phyloP scores from a whole-genome alignment of 2,888 invertebrate species.

The Platycheirus albimanus region DNA sequence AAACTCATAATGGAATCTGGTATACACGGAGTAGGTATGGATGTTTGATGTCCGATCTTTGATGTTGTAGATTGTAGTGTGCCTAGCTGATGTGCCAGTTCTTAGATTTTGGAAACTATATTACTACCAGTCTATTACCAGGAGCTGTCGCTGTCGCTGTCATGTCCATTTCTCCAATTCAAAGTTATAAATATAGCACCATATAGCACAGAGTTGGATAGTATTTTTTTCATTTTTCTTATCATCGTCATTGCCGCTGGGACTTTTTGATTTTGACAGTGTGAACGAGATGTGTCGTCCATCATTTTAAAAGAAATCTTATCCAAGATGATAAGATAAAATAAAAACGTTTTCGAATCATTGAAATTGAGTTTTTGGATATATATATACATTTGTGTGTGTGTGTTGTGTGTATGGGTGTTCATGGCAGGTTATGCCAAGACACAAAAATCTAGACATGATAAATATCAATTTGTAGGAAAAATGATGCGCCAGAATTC shows the following conservation, averaged over 20 bases:
- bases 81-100: background rate
- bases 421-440: background rate
- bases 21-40: too few relatives aligned
- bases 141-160: background rate
- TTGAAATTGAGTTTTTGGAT: slow-evolving; percentile 6
- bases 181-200: too few relatives aligned
- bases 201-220: background rate
- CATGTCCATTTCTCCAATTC: slow-evolving; percentile 3
- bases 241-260: background rate
- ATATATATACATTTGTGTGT: too few relatives aligned
- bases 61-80: background rate
- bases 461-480: background rate
- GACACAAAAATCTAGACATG: background rate
- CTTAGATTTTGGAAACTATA: too few relatives aligned
- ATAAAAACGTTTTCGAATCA: background rate
- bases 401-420: background rate
- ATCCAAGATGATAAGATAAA: slow-evolving; percentile 2
- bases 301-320: background rate
- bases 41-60: background rate
- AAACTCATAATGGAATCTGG: too few relatives aligned
- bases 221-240: background rate
- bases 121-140: background rate
- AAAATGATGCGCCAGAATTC: background rate
- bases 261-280: slow-evolving; percentile 16
- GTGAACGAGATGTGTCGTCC: background rate